Conservation (phyloP, 2,797 vertebrate genomes). For the Gymnoscopelus microlampas region DNA sequence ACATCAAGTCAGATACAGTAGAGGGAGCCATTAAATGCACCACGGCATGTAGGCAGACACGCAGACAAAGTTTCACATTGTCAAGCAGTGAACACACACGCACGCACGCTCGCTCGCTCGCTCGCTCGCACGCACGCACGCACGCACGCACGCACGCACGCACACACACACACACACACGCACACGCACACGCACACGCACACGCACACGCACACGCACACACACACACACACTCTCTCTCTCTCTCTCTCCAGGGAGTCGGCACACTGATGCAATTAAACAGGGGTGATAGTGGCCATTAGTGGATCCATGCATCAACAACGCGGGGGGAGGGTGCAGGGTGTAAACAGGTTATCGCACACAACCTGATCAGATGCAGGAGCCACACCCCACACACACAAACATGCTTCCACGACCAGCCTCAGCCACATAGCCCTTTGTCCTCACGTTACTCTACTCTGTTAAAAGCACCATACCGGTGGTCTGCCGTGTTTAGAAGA, state of each 20-base stretch:
- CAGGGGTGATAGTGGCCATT: constrained; percentile 16
- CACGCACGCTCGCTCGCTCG: too few species aligned
- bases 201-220: neutral
- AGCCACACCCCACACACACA: neutral
- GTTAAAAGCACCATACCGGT: too few species aligned
- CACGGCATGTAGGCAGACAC: too few species aligned
- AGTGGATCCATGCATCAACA: constrained; percentile 31
- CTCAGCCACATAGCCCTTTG: neutral
- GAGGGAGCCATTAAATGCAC: too few species aligned
- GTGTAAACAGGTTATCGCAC: constrained; percentile 17
- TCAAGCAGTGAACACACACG: neutral
- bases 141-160: neutral
- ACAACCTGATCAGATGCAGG: neutral
- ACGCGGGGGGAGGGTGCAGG: constrained; percentile 1
- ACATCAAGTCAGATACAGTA: neutral
- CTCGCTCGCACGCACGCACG: neutral
- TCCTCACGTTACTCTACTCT: neutral
- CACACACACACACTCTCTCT: constrained; percentile 3
- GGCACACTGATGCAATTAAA: constrained; percentile 43
- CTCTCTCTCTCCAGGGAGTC: constrained; percentile 5
- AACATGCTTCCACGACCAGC: neutral
- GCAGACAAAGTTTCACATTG: neutral
- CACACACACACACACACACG: neutral
- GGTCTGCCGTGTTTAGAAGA: too few species aligned
- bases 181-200: neutral